Percentiles rank a stretch among this genome's conserved stretches.
Conservation (phyloP, 2,888 invertebrate genomes). For the Parasteatoda lunata region DNA sequence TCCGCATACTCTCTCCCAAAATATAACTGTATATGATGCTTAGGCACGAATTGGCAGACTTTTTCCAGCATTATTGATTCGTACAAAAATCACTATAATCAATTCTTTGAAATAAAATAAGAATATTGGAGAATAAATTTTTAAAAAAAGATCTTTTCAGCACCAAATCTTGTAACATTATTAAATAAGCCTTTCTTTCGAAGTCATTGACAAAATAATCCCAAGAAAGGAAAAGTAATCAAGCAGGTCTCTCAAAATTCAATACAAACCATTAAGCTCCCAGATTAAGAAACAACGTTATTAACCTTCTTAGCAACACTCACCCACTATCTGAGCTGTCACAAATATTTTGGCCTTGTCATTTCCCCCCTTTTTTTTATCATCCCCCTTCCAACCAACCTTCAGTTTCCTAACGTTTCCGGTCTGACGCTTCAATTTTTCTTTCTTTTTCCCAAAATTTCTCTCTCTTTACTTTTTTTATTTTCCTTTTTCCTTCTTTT, state of each 20-base stretch:
- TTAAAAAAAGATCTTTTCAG: too few relatives aligned
- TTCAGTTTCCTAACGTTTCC: neutral
- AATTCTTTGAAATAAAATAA: neutral
- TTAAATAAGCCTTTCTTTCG: too few relatives aligned
- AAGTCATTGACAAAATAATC: too few relatives aligned
- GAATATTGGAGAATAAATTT: neutral
- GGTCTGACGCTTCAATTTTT: conserved; percentile 4
- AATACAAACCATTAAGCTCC: too few relatives aligned
- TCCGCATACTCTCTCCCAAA: neutral
- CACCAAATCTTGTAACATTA: too few relatives aligned
- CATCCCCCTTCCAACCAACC: neutral
- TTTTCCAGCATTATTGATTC: neutral
- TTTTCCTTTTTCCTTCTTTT: neutral
- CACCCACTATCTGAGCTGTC: neutral
- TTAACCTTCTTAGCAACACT: too few relatives aligned
- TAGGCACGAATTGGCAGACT: neutral
- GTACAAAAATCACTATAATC: neutral
- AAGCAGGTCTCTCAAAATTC: too few relatives aligned
- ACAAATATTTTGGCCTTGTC: conserved; percentile 6
- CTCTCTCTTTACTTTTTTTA: neutral
- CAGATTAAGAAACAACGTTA: too few relatives aligned
- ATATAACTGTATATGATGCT: neutral
- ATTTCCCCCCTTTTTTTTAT: neutral
- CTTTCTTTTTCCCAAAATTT: conserved; percentile 7
- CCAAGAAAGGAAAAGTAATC: too few relatives aligned